phyloP scores from a whole-genome alignment of 2,113 vertebrate genomes.

The Halichoeres trimaculatus region DNA sequence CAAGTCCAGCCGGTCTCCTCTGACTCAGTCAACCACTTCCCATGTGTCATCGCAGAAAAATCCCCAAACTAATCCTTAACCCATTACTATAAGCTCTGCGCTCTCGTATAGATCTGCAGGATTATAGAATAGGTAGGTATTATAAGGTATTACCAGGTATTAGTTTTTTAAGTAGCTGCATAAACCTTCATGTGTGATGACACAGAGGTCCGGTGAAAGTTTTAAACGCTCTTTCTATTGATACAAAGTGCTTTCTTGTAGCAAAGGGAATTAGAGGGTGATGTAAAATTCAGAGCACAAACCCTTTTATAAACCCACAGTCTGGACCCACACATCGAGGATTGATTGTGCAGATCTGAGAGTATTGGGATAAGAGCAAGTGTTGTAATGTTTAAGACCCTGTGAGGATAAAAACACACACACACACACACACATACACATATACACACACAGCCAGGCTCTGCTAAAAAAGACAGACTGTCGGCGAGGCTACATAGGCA shows the following conservation, averaged over 20 bases:
- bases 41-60: slow-evolving; percentile 49
- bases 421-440: no score
- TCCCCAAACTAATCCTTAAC: slow-evolving; percentile 49
- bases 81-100: slow-evolving; percentile 64
- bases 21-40: slow-evolving; percentile 45
- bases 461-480: slow-evolving; percentile 64
- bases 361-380: slow-evolving; percentile 39
- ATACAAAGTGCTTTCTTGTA: slow-evolving; percentile 15
- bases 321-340: slow-evolving; percentile 34
- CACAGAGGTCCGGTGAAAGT: slow-evolving; percentile 18
- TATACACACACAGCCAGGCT: slow-evolving; percentile 26
- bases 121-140: slow-evolving; percentile 64
- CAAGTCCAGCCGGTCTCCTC: slow-evolving; percentile 21
- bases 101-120: slow-evolving; percentile 64
- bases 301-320: slow-evolving; percentile 27
- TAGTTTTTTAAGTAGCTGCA: slow-evolving; percentile 54
- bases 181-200: slow-evolving; percentile 62
- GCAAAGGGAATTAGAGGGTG: slow-evolving; percentile 21
- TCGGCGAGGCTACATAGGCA: slow-evolving; percentile 61
- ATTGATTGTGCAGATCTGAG: slow-evolving; percentile 67
- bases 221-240: slow-evolving; percentile 29
- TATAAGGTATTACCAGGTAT: slow-evolving; percentile 68
- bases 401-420: slow-evolving; percentile 51
- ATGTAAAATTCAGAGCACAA: slow-evolving; percentile 53
- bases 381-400: slow-evolving; percentile 57